Base-by-base conservation (phyloP, 2,888 invertebrate genomes). In the Epirrhoe tristata region DNA sequence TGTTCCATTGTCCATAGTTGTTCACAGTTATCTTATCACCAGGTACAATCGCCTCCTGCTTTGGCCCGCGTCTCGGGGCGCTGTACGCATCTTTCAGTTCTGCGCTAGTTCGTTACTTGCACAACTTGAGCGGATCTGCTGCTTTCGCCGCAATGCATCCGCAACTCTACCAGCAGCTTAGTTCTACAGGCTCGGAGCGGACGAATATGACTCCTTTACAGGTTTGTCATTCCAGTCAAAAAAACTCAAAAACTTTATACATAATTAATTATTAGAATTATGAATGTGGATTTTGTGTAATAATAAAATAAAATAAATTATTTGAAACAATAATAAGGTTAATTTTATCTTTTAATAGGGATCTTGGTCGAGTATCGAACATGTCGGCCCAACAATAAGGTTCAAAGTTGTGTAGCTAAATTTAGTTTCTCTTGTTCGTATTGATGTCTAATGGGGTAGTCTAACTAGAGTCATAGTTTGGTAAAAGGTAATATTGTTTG, bases 21-120 rank as follows among this genome's bases (percentile, higher is more conserved):
- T 0, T 14, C 14, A 48, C 48, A 48, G 1, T 48, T 46, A 0
- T 6, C n/a, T n/a, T 43, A 43, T 43, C 39, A 2, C 12, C 50
- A 75, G 96, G 96, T 48, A 96, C 96, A 1, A 96, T 97, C 75
- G 96, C 96, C 0, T 93, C 95, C 0, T 96, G 97, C 81, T 97
- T 97, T 82, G 96, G 96, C 0, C 94, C 95, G 0, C 94, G 95
- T 0, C 89, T 96, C n/a, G 96, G 96, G 53, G 92, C 95, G 7
- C 88, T 96, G 69, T 97, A 97, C 86, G 94, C 95, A 6, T 95
- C 96, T 74, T 97, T 97, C 91, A 97, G 97, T 34, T 94, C 96
- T 34, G 96, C 97, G 5, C 89, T 98, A 39, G 96, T 97, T 63
- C 95, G 96, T 56, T 97, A 97, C 83, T 95, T 97, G 55, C 97